Base-by-base conservation (phyloP, 2,888 invertebrate species). In the Apodemia duryi region DNA sequence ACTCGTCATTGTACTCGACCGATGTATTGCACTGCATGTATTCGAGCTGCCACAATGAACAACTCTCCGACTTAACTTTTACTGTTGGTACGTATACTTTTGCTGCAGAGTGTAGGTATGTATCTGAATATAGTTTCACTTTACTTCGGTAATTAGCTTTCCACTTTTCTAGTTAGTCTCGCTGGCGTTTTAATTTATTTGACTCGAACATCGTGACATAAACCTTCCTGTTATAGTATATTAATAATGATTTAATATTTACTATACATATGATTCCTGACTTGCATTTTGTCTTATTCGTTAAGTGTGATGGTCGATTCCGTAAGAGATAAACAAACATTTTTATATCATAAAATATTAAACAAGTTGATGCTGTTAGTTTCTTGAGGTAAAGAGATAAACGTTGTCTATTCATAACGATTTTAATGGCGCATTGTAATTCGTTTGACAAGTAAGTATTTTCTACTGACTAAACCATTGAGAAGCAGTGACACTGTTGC, bases 101-200 rank as follows among this genome's bases (percentile, higher is more conserved):
- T 7, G 32, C 57, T 13, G n/a, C 32, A 7, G 35, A 60, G 57
- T 35, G 35, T 21, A 21, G 21, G 21, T 35, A 60, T 60, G 35
- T 35, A 35, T 32, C 57, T 60, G 35, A 60, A 60, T 57, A 35
- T 32, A 60, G 57, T 60, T 60, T 60, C 57, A 60, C 57, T 60
- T 60, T 60, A 32, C 57, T 60, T 60, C 29, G 32, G 32, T 60
- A 60, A 60, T 32, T 60, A 60, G 11, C 57, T 60, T 60, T 60
- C 57, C 57, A 60, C 57, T 60, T 35, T 60, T 60, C 35, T 35
- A 60, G 35, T 60, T 32, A 60, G 57, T 60, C 28, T 60, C 35
- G 57, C 13, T 32, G 32, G 32, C 35, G 13, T 29, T 49, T n/a
- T 6, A n/a, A 49, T 13, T 49, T 57, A 57, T 32, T 57, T 57